Evolutionary conservation across 2,113 vertebrate genomes (phyloP), one percentile per base, ranked within the genome.

Genomic region (Phalacrocorax carbo): DNA sequence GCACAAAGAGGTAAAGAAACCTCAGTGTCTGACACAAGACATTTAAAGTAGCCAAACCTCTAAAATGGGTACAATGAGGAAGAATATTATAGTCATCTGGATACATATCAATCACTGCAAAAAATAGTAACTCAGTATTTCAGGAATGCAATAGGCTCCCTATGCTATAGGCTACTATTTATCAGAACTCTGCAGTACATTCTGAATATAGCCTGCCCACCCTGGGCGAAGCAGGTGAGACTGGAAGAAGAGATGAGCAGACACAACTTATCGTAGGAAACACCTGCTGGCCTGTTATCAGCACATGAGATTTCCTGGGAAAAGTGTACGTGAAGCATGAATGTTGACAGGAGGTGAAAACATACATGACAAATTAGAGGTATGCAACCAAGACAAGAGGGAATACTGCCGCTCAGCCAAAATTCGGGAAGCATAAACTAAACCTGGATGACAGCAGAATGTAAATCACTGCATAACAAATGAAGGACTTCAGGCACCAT

Each of bases 321-420:
- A 94, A 85, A 90, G 54, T 14, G 49, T 52, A 57, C 7, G 2
- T 2, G 15, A 69, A 32, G 61, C 40, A 40, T 26, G 46, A 91
- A 61, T 38, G 57, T 49, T 89, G 95, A 91, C 70, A 80, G 82
- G 66, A 95, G 57, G 93, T 80, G 84, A 88, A 94, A 96, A 94
- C 78, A 80, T 38, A 82, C 46, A 58, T 80, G 87, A 87, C 70
- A 91, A 77, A 83, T 76, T 30, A 75, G 62, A 76, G 82, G 69
- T 89, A 72, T n/a, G 75, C 4, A 9, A 75, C 70, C 5, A 3
- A 93, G 70, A 69, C 34, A 68, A 82, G 70, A 90, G 78, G 87
- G 92, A 93, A 96, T 90, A 93, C 65, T 22, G 1, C 44, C 7
- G 2, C 46, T 65, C 78, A 80, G 84, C 13, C 70, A 82, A 79